Evolutionary conservation across 2,888 invertebrate genomes (phyloP), one percentile per base, ranked within the genome.

Genomic region (Argyresthia goedartella): DNA sequence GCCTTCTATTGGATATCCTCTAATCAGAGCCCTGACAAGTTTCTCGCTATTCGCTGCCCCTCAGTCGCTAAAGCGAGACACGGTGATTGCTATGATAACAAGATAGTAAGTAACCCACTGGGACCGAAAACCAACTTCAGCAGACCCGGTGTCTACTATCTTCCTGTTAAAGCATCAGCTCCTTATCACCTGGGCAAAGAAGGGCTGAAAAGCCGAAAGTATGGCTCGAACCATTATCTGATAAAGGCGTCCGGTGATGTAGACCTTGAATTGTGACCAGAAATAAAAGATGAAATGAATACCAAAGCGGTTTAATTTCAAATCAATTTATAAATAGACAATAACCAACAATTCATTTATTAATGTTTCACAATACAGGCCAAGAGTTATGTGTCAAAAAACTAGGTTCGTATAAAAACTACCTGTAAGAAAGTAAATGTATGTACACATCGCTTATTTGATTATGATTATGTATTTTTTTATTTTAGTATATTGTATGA

Each of bases 61-160:
- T 67, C 76, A 0, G 65, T 82, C 0, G 62, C 65, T 4, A 55
- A 68, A 34, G 84, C 69, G 0, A 63, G 85, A 8, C 64, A 58
- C 11, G 84, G 78, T 0, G 64, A 75, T 53, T 85, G 84, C 58
- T 82, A 75, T 55, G 48, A 65, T 2, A 58, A 55, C 9, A 62
- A 54, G 3, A 33, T 63, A 4, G 60, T 59, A 1, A 67, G 63
- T 7, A 85, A 84, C 55, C 39, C 67, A 0, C 61, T 85, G 0
- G 85, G 85, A 1, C 71, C 73, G 0, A 69, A 67, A 4, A 84
- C 82, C 0, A 69, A 84, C 57, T 82, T 82, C 55, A 71, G 63
- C 42, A 66, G 64, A 16, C 73, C 74, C 0, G 84, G 85, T 1
- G 66, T 85, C 44, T 85, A 73, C 56, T 85, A 81, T 49, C 60